A percentile compares a stretch with the other conserved stretches of the same genome.
phyloP scores from a whole-genome alignment of 2,113 vertebrate species.

The Chascanopsetta lugubris region DNA sequence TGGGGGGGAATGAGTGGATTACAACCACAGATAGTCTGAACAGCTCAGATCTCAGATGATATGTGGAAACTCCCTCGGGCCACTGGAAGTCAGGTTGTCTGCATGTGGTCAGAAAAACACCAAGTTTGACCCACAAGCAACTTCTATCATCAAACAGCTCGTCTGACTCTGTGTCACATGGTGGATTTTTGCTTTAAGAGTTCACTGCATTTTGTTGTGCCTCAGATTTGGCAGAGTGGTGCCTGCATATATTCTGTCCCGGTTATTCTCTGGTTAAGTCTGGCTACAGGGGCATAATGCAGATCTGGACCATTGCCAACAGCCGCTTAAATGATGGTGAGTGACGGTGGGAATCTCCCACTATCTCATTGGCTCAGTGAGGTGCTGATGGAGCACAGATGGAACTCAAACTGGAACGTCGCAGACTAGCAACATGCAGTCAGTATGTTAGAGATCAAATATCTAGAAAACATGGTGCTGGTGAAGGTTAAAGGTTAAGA shows the following conservation, averaged over 20 bases:
- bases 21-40: neutral
- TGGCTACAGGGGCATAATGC: slow-evolving; percentile 62
- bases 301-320: slow-evolving; percentile 51
- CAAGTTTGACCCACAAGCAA: neutral
- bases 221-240: slow-evolving; percentile 46
- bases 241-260: slow-evolving; percentile 44
- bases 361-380: slow-evolving; percentile 36
- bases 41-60: neutral
- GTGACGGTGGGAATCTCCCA: slow-evolving; percentile 50
- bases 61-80: neutral
- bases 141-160: neutral
- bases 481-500: slow-evolving; percentile 37
- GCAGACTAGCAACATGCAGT: slow-evolving; percentile 45
- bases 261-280: slow-evolving; percentile 53
- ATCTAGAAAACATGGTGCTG: slow-evolving; percentile 35
- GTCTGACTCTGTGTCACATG: neutral
- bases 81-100: neutral
- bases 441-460: slow-evolving; percentile 18
- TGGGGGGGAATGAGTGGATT: neutral
- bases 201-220: slow-evolving; percentile 10
- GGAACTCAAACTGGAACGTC: slow-evolving; percentile 50
- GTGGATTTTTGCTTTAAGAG: slow-evolving; percentile 47
- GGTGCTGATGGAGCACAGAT: slow-evolving; percentile 60
- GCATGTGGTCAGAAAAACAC: neutral
- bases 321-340: slow-evolving; percentile 27